Conservation (phyloP, 2,113 vertebrate species). For the Rutilus rutilus region DNA sequence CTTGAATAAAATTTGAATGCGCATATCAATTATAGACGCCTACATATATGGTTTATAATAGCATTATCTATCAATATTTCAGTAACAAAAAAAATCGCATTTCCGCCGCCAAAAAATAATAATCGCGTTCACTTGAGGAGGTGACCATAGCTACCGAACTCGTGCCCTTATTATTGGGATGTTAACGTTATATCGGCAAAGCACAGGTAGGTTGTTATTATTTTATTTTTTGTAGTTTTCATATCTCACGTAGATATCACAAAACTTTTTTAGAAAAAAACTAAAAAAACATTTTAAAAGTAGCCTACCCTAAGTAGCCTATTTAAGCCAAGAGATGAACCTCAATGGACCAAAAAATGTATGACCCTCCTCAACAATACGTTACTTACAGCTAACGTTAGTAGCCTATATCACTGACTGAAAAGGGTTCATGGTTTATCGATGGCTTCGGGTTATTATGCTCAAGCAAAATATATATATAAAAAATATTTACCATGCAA, state of each 20-base stretch:
- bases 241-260: not conserved
- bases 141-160: not conserved
- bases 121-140: not conserved
- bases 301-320: not conserved
- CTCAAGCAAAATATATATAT: not conserved
- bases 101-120: not conserved
- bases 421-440: not conserved
- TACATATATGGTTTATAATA: not conserved
- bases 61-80: not conserved
- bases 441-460: not conserved
- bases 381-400: not conserved
- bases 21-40: not conserved
- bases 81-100: not conserved
- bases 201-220: not conserved
- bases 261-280: not conserved
- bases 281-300: not conserved
- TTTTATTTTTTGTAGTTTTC: not conserved
- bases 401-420: not conserved
- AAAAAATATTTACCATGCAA: slow-evolving; percentile 65
- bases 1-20: not conserved
- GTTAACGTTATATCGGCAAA: not conserved
- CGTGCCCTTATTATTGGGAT: not conserved
- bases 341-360: not conserved
- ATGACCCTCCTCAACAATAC: not conserved
- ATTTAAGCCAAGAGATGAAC: not conserved